Base-by-base conservation (phyloP, 64 coral and sea anemone species). In the Porites australiensis region DNA sequence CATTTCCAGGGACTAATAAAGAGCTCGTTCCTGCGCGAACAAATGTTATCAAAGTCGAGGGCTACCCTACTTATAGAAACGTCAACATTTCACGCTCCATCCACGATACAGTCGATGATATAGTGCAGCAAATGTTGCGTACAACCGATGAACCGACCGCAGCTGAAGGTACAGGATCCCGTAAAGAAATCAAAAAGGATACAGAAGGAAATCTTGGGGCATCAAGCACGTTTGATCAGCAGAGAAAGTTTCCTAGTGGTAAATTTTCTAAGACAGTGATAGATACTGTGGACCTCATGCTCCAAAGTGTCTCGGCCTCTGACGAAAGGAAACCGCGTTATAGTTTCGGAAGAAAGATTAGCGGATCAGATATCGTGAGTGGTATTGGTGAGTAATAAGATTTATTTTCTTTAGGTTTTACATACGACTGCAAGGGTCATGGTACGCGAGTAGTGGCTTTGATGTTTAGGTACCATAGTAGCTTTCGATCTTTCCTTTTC, bases 31-130 rank as follows among this genome's bases (percentile, higher is more conserved):
- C 16, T 11, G 51, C 3, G 14, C 8, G 45, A 68, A 84, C 9
- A 63, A 44, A 15, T 47, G 48, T 5, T 8, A 65, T 21, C 0
- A 47, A 68, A 2, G 45, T 20, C 43, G 15, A 68, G 53, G 46
- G 62, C 61, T 69, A 50, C 62, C 61, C 63, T 18, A 16, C 48
- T 50, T 68, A 50, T 18, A 84, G 81, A 51, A 84, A 68, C 12
- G 44, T 52, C 27, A 63, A 62, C 46, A 21, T 84, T 44, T 84
- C 81, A 69, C 44, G 81, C 21, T 84, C 81, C 19, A 48, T 84
- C 19, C 61, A 84, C 19, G 81, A 84, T 19, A 84, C 81, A 19
- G 44, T 84, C 51, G 81, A 84, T 63, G 81, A 84, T 69, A 84
- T 84, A 8, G 81, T 84, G 3, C 81, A 84, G 18, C 67, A 12